Base-by-base conservation (phyloP, 2,797 vertebrate genomes). In the Miichthys miiuy region DNA sequence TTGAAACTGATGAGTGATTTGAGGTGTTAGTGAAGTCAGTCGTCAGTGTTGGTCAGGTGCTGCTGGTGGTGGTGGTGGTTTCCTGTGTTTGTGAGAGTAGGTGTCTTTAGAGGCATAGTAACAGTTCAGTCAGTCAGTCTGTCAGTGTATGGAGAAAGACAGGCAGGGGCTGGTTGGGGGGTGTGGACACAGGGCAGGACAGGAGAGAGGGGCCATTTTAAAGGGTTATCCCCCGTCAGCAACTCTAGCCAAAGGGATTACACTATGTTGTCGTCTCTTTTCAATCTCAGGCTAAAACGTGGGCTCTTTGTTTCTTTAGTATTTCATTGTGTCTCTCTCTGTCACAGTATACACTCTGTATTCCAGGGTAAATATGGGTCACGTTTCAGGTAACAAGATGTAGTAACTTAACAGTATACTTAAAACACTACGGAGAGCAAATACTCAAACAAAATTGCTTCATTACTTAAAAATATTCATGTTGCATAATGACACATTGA, bases 221-320 rank as follows among this genome's bases (percentile, higher is more conserved):
- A 95, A 95, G 87, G 92, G 92, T 94, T 94, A 83, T 92, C 88
- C 92, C 67, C 87, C 77, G 95, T 96, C 96, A 96, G 96, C 96
- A 96, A 96, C 94, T 96, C 94, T 95, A 86, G 89, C 93, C 91
- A 95, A 95, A 95, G 92, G 94, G 94, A 93, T 94, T 90, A 91
- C 83, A 91, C 87, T 87, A 84, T 88, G 92, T 93, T 92, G 91
- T 84, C 75, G 80, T 91, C 92, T 91, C 91, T 94, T 95, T 95
- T 96, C 88, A 94, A 44, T 92, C 90, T 93, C 84, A 88, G 89
- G 81, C 92, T 87, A 72, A 88, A 94, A 92, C 64, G 79, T 88
- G 77, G 62, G 87, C 80, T 77, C 93, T 94, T 94, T 95, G 92
- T 93, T 92, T 89, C 86, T 92, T 93, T 92, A 85, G 82, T 83